Evolutionary conservation across 2,113 vertebrate species (phyloP).

Genomic region (Lepidiolamprologus cunningtoni): DNA sequence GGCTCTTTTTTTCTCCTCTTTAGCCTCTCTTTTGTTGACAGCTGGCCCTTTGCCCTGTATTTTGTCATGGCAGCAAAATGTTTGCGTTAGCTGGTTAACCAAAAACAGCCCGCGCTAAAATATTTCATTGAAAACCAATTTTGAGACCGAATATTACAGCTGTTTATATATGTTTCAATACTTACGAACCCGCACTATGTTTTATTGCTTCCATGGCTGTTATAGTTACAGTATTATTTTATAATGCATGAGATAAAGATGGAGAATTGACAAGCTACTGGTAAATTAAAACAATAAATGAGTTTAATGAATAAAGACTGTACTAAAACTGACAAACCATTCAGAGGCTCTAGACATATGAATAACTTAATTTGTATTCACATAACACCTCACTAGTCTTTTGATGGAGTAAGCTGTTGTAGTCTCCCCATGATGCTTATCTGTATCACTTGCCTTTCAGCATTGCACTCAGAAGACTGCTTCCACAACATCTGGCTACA

Average conservation of each 20-base stretch:
- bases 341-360: not conserved
- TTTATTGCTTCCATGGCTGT: not conserved
- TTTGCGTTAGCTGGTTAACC: slow-evolving; percentile 63
- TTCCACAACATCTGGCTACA: slow-evolving; percentile 47
- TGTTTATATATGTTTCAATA: not conserved
- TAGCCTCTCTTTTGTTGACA: slow-evolving; percentile 69
- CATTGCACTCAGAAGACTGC: slow-evolving; percentile 2
- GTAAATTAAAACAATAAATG: not conserved
- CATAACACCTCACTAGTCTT: not conserved
- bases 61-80: slow-evolving; percentile 78
- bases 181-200: not conserved
- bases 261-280: not conserved
- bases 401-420: slow-evolving; percentile 4
- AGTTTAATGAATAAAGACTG: not conserved
- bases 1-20: slow-evolving; percentile 77
- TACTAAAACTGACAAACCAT: not conserved
- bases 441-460: slow-evolving; percentile 2
- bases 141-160: not conserved
- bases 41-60: slow-evolving; percentile 80
- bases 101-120: slow-evolving; percentile 13
- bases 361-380: not conserved
- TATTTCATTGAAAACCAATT: not conserved
- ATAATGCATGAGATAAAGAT: not conserved
- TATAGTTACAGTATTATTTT: not conserved
- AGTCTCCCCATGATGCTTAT: slow-evolving; percentile 31